Evolutionary conservation across 1,140 invertebrate genomes (phyloP), one percentile per base, ranked within the genome.

Genomic region (Drosophila tristis): DNA sequence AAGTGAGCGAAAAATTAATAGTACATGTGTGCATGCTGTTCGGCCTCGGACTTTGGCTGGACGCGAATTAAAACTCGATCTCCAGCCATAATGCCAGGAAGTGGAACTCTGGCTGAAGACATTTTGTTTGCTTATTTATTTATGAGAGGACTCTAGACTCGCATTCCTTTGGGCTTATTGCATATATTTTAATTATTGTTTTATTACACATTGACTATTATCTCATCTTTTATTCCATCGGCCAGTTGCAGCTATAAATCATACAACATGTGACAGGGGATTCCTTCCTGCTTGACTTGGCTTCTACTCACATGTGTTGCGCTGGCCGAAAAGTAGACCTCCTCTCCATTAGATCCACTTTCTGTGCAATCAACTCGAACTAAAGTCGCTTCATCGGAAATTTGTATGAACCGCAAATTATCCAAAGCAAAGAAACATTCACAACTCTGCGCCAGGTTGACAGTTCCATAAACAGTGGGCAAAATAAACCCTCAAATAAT

Each of bases 361-460:
- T 61, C 51, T 71, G 74, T 62, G 63, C 84, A 87, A 65, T 87
- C 84, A 76, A 75, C 51, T 55, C 47, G 63, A 81, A 89, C 82
- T 79, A 61, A 78, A 70, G 68, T 53, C 82, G 82, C 61, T 73
- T 54, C 49, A 39, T 20, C 56, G 53, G 63, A 76, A 61, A 76
- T 16, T 61, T 56, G 54, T 49, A 63, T 71, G 31, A 71, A 85
- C 50, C 60, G 50, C 74, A 74, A 85, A 86, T 81, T 81, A 71
- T 80, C 23, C 23, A 49, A 58, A 54, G 60, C 64, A 67, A 54
- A 62, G 29, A 61, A 74, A 65, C 49, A 47, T 75, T 68, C 71
- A 56, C 59, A 48, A 16, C 47, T 64, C 45, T 58, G 47, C 54
- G 42, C 68, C n/a, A 58, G 59, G 82, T 82, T 87, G 84, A 76